These are phyloP conservation scores for Drosophila suboccidentalis DNA, from an alignment of 2,888 invertebrate genomes.

Conservation along the genomic window DNA sequence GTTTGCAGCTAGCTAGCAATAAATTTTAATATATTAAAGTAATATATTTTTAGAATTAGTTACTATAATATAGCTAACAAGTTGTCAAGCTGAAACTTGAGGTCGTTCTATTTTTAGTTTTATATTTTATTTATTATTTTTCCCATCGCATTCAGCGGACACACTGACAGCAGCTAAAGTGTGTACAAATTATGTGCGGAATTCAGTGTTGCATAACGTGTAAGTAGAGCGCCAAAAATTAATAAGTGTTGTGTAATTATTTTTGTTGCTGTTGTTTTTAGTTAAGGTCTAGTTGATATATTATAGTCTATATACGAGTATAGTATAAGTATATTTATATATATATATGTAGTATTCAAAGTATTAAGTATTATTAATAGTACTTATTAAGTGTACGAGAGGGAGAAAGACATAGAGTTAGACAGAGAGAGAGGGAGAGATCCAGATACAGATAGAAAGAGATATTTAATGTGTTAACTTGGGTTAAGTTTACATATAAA, in stretches of 20 bases:
- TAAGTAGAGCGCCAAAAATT: slow-evolving; percentile 8
- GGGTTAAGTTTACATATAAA: slow-evolving; percentile 20
- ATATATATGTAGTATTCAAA: slow-evolving; percentile 34
- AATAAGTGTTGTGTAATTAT: slow-evolving; percentile 17
- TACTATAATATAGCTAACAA: too few species aligned
- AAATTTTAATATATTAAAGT: too few species aligned
- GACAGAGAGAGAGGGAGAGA: slow-evolving; percentile 34
- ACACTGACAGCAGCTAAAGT: too few species aligned
- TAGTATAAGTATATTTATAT: slow-evolving; percentile 26
- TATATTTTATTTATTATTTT: too few species aligned
- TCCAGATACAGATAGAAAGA: slow-evolving; percentile 10
- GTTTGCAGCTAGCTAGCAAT: too few species aligned
- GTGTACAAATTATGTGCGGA: too few species aligned
- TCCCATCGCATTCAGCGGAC: too few species aligned
- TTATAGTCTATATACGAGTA: slow-evolving; percentile 30
- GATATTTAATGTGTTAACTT: slow-evolving; percentile 19
- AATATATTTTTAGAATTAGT: too few species aligned
- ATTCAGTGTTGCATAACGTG: too few species aligned
- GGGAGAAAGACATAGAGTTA: slow-evolving; percentile 36
- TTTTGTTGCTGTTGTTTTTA: slow-evolving; percentile 30
- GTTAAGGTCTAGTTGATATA: slow-evolving; percentile 37
- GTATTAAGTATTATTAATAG: slow-evolving; percentile 54
- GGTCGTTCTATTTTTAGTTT: too few species aligned
- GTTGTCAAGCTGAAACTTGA: too few species aligned
- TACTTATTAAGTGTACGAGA: slow-evolving; percentile 54